Conservation (phyloP, 2,888 invertebrate genomes). For the Troilus luridus region DNA sequence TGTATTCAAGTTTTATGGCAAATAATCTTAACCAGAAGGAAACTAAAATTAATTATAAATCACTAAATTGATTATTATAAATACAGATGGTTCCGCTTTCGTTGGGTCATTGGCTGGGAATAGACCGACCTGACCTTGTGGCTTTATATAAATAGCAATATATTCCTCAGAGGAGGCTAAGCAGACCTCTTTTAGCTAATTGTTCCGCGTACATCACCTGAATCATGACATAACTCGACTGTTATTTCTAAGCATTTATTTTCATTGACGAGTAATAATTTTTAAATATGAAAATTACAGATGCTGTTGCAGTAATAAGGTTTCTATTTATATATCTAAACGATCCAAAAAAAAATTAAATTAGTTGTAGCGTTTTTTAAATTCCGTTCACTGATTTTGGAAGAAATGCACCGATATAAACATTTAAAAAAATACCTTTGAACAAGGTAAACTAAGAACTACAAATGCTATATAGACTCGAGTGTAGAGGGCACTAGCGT, state of each 20-base stretch:
- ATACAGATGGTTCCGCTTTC: neutral
- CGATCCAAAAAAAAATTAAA: no score
- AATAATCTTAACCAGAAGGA: neutral
- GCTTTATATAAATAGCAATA: conserved; percentile 10
- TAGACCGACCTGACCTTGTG: neutral
- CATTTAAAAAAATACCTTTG: no score
- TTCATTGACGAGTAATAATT: neutral
- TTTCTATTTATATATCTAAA: no score
- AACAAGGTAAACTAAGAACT: no score
- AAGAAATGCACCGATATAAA: no score
- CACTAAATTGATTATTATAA: neutral
- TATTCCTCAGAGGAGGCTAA: neutral
- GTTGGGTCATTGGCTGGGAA: neutral
- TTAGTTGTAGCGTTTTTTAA: no score
- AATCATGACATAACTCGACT: neutral
- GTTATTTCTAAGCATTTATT: neutral
- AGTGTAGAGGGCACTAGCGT: no score
- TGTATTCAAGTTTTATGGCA: no score
- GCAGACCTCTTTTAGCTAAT: neutral
- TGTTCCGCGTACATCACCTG: neutral
- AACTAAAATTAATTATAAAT: neutral
- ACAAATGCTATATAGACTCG: no score
- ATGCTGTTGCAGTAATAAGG: no score
- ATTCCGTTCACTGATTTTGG: no score
- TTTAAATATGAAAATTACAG: no score